phyloP scores from a whole-genome alignment of 2,113 vertebrate species.

The Nanorana parkeri region DNA sequence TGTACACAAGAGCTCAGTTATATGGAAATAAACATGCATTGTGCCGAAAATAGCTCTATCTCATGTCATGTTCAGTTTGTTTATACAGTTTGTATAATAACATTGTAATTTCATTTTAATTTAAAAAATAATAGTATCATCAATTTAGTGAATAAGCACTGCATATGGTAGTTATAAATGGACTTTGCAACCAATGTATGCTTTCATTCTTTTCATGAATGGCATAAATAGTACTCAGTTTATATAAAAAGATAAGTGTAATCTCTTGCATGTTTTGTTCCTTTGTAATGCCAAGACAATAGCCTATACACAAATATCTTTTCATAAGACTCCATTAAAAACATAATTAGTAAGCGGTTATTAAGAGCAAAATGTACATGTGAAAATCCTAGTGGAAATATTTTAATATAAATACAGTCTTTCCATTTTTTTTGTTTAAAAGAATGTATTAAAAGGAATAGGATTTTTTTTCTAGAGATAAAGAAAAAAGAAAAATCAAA shows the following conservation, averaged over 20 bases:
- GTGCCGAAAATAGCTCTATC: not conserved
- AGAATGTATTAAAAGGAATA: no score
- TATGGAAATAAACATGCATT: constrained; percentile 17
- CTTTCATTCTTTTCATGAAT: constrained; percentile 8
- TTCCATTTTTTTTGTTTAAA: no score
- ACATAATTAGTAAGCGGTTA: constrained; percentile 7
- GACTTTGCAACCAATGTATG: constrained; percentile 8
- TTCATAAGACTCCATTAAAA: constrained; percentile 15
- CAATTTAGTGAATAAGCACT: constrained; percentile 13
- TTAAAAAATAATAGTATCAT: constrained; percentile 14
- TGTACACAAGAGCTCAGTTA: constrained; percentile 13
- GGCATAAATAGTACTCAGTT: not conserved
- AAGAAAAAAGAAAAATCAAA: no score
- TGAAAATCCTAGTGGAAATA: no score
- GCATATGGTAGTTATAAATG: constrained; percentile 28
- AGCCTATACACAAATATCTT: constrained; percentile 6
- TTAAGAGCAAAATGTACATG: not conserved
- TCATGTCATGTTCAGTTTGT: constrained; percentile 33
- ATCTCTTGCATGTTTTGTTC: constrained; percentile 32
- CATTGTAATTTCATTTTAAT: constrained; percentile 38
- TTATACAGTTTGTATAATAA: constrained; percentile 28
- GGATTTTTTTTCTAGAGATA: no score
- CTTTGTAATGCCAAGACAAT: constrained; percentile 20
- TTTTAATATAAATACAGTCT: no score
- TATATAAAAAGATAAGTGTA: constrained; percentile 27